Conservation (phyloP, 2,888 invertebrate species). For the Biston stratarius region DNA sequence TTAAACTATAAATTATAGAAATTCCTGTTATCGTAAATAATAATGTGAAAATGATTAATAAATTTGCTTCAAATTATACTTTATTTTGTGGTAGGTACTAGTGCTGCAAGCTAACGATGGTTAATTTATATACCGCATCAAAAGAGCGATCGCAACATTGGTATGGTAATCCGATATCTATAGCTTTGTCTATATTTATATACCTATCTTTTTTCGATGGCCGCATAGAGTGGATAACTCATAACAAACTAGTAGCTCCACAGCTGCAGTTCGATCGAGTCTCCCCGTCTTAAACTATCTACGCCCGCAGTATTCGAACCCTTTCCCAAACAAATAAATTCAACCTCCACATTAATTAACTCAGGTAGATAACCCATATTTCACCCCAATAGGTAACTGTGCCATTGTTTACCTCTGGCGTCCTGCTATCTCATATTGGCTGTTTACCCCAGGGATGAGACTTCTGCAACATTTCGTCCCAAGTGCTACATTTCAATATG, state of each 20-base stretch:
- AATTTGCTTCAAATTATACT: too few relatives aligned
- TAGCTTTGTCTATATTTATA: too few relatives aligned
- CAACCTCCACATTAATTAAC: slow-evolving; percentile 30
- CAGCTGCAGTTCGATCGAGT: not conserved
- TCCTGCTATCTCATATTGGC: slow-evolving; percentile 34
- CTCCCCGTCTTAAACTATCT: slow-evolving; percentile 8
- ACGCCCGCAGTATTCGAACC: not conserved
- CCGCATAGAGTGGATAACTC: too few relatives aligned
- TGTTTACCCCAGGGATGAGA: slow-evolving; percentile 55
- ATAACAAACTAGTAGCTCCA: not conserved
- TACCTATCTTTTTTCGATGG: too few relatives aligned
- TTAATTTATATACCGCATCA: too few relatives aligned
- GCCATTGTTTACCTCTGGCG: slow-evolving; percentile 25
- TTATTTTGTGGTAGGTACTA: too few relatives aligned
- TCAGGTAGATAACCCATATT: slow-evolving; percentile 34
- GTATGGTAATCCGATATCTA: too few relatives aligned
- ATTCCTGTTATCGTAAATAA: too few relatives aligned
- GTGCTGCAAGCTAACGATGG: too few relatives aligned
- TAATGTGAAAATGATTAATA: too few relatives aligned
- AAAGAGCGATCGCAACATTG: too few relatives aligned
- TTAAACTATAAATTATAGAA: too few relatives aligned
- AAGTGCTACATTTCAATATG: slow-evolving; percentile 82
- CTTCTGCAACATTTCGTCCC: slow-evolving; percentile 66
- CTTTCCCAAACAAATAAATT: slow-evolving; percentile 26
- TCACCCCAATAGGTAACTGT: slow-evolving; percentile 34